phyloP scores from a whole-genome alignment of 2,888 invertebrate species.

The Hirudinaria manillensis region DNA sequence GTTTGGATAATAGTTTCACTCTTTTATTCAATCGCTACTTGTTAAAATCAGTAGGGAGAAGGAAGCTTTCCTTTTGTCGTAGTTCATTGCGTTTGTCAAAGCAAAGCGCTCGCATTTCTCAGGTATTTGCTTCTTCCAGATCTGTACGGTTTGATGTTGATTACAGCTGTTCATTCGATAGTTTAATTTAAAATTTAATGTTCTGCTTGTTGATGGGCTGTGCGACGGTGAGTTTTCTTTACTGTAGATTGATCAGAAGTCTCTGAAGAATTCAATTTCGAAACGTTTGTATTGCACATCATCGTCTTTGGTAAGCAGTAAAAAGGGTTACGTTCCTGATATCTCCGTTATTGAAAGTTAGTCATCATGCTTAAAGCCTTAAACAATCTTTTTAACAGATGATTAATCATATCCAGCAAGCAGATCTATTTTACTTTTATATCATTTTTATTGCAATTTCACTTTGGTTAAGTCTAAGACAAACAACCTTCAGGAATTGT shows the following conservation, averaged over 20 bases:
- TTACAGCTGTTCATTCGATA: too few species aligned
- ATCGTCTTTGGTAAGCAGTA: background rate
- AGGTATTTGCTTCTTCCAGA: background rate
- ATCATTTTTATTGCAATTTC: too few species aligned
- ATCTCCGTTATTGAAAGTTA: background rate
- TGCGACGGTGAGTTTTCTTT: too few species aligned
- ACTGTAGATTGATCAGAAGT: too few species aligned
- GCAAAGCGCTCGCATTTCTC: background rate
- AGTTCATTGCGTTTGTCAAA: slow-evolving; percentile 6
- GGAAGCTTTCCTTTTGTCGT: background rate
- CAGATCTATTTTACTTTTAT: too few species aligned
- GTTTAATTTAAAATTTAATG: too few species aligned
- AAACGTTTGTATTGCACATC: background rate
- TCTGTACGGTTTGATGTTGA: background rate
- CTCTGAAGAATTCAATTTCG: too few species aligned
- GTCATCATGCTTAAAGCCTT: background rate
- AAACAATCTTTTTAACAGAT: too few species aligned
- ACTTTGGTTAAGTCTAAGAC: too few species aligned
- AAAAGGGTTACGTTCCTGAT: background rate
- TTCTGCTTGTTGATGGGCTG: too few species aligned
- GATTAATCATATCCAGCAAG: too few species aligned
- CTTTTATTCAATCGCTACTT: background rate
- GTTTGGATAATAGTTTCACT: background rate
- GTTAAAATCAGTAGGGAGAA: background rate
- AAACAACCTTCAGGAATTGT: background rate